Base-by-base conservation (phyloP, 2,797 vertebrate species). In the Mionectes olivaceus region DNA sequence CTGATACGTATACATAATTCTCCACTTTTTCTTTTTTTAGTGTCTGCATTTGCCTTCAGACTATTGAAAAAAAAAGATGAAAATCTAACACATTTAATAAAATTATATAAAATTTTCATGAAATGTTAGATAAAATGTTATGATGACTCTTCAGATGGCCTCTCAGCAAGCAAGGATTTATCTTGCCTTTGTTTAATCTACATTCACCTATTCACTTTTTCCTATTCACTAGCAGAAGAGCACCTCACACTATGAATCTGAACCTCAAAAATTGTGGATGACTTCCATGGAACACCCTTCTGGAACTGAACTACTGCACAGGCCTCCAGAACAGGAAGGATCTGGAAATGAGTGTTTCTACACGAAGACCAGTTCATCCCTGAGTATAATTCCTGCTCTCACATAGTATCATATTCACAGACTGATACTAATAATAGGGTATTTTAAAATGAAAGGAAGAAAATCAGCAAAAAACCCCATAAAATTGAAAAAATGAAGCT, bases 1-100 rank as follows among this genome's bases (percentile, higher is more conserved):
- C 91, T 91, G 89, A 79, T 94, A 59, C 15, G 33, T 94, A 67
- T 46, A 79, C 56, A 41, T 92, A 92, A 90, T 86, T 85, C 18
- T 7, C 13, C 18, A 35, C 28, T 55, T 90, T 61, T 85, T 77
- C 2, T 25, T 61, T 64, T 47, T 71, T 61, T 7, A 5, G 3
- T 49, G 21, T 70, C 37, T 84, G 27, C 11, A 25, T 79, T 88
- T 91, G 44, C 76, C 60, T 86, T 87, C 52, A 91, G n/a, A 57
- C n/a, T 83, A n/a, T 41, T 39, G 10, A 15, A 63, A 93, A 61
- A 61, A 79, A 68, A 49, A 13, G 2, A 53, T 43, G 33, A 28
- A 65, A 84, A 53, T 53, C 7, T 53, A 65, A 78, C 35, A 11
- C 13, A 35, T 41, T 9, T 24, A 78, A 78, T 53, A 53, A 53